Evolutionary conservation across 2,888 invertebrate species (phyloP).

Genomic region (Halictus ligatus): DNA sequence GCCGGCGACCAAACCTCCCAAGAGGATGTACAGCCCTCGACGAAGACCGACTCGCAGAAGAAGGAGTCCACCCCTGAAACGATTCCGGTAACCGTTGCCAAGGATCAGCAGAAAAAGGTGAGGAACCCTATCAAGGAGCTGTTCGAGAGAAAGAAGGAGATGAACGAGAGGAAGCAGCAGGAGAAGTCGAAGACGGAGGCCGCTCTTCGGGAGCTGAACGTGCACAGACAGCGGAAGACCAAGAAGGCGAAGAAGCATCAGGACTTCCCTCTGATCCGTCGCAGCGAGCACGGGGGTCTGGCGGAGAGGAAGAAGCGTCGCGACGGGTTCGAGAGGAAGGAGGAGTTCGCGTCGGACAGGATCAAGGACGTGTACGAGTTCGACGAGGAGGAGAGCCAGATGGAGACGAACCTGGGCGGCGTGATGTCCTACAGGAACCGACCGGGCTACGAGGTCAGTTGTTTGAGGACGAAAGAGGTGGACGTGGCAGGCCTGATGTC

Average conservation of each 20-base stretch:
- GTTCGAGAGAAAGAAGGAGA: slow-evolving; percentile 81
- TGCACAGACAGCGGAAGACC: slow-evolving; percentile 74
- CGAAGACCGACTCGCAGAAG: slow-evolving; percentile 9
- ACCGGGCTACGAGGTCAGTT: slow-evolving; percentile 61
- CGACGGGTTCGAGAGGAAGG: slow-evolving; percentile 72
- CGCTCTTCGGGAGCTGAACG: slow-evolving; percentile 64
- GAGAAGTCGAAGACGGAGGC: slow-evolving; percentile 72
- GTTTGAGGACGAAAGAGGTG: slow-evolving; percentile 63
- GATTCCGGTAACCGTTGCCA: slow-evolving; percentile 1
- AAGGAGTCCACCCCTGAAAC: slow-evolving; percentile 45
- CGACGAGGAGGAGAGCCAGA: slow-evolving; percentile 81
- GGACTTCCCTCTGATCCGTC: slow-evolving; percentile 79
- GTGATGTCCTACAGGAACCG: slow-evolving; percentile 79
- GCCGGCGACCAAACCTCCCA: slow-evolving; percentile 48
- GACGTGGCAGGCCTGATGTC: slow-evolving; percentile 72
- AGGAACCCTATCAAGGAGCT: slow-evolving; percentile 82
- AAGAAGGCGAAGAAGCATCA: slow-evolving; percentile 75
- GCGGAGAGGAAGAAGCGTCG: slow-evolving; percentile 80
- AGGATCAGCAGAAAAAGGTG: slow-evolving; percentile 72
- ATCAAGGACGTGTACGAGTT: slow-evolving; percentile 83
- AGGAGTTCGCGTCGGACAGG: slow-evolving; percentile 59
- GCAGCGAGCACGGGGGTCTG: slow-evolving; percentile 76
- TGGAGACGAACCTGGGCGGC: slow-evolving; percentile 67
- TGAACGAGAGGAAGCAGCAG: slow-evolving; percentile 78
- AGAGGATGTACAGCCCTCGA: slow-evolving; percentile 37